Evolutionary conservation across 2,888 invertebrate genomes (phyloP).

Genomic region (Agrotis exclamationis): DNA sequence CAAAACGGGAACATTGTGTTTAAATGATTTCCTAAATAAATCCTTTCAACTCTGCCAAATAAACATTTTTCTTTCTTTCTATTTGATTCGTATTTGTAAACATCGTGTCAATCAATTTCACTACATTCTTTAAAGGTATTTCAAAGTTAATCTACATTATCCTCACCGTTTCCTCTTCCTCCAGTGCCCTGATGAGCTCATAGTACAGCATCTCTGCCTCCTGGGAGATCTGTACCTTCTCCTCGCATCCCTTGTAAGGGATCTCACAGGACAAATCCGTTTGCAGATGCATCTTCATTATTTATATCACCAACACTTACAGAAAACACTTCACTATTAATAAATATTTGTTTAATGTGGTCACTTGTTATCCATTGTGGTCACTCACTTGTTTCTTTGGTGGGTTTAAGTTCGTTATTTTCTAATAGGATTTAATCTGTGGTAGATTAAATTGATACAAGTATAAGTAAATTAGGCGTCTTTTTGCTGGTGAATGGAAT

Average conservation of each 20-base stretch:
- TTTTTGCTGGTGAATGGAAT: neutral
- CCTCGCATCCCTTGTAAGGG: slow-evolving; percentile 80
- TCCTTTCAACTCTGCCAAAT: neutral
- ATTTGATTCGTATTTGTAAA: neutral
- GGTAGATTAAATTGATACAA: neutral
- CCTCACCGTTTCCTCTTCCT: slow-evolving; percentile 89
- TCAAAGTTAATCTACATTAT: slow-evolving; percentile 5
- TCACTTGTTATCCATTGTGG: slow-evolving; percentile 42
- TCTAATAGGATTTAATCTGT: slow-evolving; percentile 23
- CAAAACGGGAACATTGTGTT: neutral
- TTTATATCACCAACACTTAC: slow-evolving; percentile 60
- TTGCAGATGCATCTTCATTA: slow-evolving; percentile 86
- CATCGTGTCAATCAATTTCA: neutral
- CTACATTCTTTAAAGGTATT: neutral
- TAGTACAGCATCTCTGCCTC: slow-evolving; percentile 90
- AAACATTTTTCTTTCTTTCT: slow-evolving; percentile 8
- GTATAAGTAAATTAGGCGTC: neutral
- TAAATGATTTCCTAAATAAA: neutral
- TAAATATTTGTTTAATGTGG: slow-evolving; percentile 24
- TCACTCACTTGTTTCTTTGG: slow-evolving; percentile 58
- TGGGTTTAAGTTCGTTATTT: slow-evolving; percentile 25
- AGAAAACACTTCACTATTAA: slow-evolving; percentile 63
- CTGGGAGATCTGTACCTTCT: slow-evolving; percentile 86
- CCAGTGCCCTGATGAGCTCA: slow-evolving; percentile 87
- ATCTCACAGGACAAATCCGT: slow-evolving; percentile 85